Base-by-base conservation (phyloP, 2,888 invertebrate species). In the Mylabris sibirica region DNA sequence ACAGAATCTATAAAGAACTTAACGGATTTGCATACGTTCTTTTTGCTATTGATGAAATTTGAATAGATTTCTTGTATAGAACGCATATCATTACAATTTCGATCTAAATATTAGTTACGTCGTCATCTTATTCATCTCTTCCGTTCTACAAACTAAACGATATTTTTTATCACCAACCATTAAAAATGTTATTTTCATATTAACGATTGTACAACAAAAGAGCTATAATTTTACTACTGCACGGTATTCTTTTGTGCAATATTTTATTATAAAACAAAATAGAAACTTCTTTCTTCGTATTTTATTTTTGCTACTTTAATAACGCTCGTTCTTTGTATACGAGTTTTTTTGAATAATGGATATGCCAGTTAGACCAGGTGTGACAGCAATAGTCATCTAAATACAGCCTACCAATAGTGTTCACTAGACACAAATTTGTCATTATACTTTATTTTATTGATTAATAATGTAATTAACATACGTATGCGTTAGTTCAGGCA, bases 291-390 rank as follows among this genome's bases (percentile, higher is more conserved):
- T 53, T 53, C 22, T 24, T 24, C 12, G 22, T 8, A 24, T 24
- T 53, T 53, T 53, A 53, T 53, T 53, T 53, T 53, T 20, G 53
- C 53, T 53, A 53, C 22, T 53, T 53, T 24, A 53, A 53, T 20
- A 22, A 49, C 20, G 49, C 8, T 49, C 17, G 9, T 49, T 49
- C 49, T 49, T 49, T n/a, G 14, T n/a, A 17, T 17, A 4, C 12
- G 5, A 38, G 12, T 60, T 74, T 72, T 49, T 49, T 49, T 20
- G 22, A 24, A 53, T 22, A 24, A 53, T 53, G 11, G 20, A 49
- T 49, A n/a, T 20, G 12, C 12, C 44, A 44, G 3, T 20, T 24
- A 11, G 24, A 0, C 53, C 53, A 53, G 53, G 53, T 53, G 53
- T 53, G 49, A 11, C 2, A n/a, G 4, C 20, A 17, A 20, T 44